Base-by-base conservation (phyloP, 2,888 invertebrate species). In the Torymus texanus region DNA sequence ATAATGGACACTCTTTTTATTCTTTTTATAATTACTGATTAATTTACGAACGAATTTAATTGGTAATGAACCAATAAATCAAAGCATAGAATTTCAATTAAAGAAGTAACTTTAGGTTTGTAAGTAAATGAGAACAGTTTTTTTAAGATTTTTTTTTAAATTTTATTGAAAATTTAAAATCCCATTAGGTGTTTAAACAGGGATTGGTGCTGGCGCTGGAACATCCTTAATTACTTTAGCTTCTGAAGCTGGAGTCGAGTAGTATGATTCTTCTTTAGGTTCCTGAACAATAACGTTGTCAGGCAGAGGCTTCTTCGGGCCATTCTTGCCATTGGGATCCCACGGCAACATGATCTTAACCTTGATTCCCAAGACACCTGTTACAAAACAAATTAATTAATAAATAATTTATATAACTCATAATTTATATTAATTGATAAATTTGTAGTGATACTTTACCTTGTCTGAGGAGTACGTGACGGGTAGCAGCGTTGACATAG, bases 301-400 rank as follows among this genome's bases (percentile, higher is more conserved):
- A 68, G 99, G 99, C 88, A 99, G 94, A 5, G 98, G 98, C 91
- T 95, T 96, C 93, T 98, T 98, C 84, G 99, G 99, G 74, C 99
- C 99, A 87, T 95, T 97, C 93, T 99, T 98, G 91, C 99, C 99
- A 90, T 95, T 95, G 82, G 97, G 96, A 92, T 99, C 99, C 94
- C 97, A 98, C 61, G 98, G 98, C 91, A 99, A 94, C 99, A 99
- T 99, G 91, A 99, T 99, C 92, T 99, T 99, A 0, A 98, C 96
- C 92, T 96, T 95, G 84, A 94, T 94, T 75, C 94, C 95, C 85
- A 95, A 90, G 2, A 90, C 90, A 83, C 90, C 88, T 88, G 41
- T 61, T 29, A 8, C 41, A 75, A 83, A 18, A 62, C 18, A 82
- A 81, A 61, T 59, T 53, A 62, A 51, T n/a, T 16, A 68, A 41